phyloP scores from a whole-genome alignment of 2,113 vertebrate species.

The Urocitellus parryii region DNA sequence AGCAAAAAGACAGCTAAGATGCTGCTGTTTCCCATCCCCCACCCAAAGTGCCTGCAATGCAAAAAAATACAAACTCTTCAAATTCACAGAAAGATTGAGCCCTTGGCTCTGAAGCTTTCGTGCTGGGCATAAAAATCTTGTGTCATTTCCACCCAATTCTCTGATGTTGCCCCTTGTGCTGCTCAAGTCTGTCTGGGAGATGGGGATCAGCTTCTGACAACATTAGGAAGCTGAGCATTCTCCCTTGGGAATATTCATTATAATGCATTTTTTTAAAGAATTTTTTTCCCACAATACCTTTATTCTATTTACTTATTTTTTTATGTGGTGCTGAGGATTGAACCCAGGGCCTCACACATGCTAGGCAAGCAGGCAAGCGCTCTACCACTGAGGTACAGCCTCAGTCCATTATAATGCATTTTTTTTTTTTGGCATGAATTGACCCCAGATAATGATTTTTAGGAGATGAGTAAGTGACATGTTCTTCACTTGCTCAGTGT shows the following conservation, averaged over 20 bases:
- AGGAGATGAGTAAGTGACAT: neutral
- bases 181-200: neutral
- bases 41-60: neutral
- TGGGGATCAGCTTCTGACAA: neutral
- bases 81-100: neutral
- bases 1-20: conserved; percentile 25
- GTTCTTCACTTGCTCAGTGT: neutral
- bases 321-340: too few species aligned
- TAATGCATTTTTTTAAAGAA: neutral
- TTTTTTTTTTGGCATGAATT: conserved; percentile 1
- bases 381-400: too few species aligned
- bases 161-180: neutral
- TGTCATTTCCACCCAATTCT: neutral
- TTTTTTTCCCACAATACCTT: too few species aligned
- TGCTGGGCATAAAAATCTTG: neutral
- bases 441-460: neutral
- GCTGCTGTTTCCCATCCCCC: neutral
- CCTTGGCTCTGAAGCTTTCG: neutral
- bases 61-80: conserved; percentile 33
- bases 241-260: neutral
- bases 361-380: too few species aligned
- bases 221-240: neutral
- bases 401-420: too few species aligned
- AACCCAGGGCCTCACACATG: too few species aligned
- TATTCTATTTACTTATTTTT: too few species aligned